Base-by-base conservation (phyloP, 37 sponge, comb jelly and placozoan genomes). In the Theonella swinhoei region DNA sequence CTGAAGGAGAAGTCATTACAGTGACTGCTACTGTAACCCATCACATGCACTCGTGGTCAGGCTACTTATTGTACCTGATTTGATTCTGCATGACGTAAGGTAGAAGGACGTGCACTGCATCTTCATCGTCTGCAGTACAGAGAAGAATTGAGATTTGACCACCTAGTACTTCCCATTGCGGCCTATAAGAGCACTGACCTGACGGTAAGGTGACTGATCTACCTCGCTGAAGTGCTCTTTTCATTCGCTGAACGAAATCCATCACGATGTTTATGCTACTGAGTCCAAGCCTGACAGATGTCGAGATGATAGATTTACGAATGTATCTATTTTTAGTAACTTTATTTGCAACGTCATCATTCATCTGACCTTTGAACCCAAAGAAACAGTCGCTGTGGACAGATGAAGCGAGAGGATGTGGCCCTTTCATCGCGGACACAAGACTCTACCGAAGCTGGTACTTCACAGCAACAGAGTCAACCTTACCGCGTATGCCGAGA, bases 81-180 rank as follows among this genome's bases (percentile, higher is more conserved):
- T 94, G 95, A 64, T 94, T 91, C 75, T 94, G 95, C 77, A 94
- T 88, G 68, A 87, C 88, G 36, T 87, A 85, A 0, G 91, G 91
- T 61, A 94, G 76, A 24, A 94, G 79, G 29, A 94, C 92, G 39
- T 82, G 80, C 1, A 76, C 81, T 26, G 95, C 95, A 20, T 86
- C 89, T n/a, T 84, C 69, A 32, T 80, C 58, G 39, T 94, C 95
- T 94, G 70, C 25, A 83, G 20, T 26, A 31, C 24, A 30, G 29
- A 4, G 4, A 64, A 29, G 39, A 34, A 14, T 14, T 47, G 54
- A 7, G 14, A 17, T 47, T 7, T 7, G 14, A 47, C 11, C 54
- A 17, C 14, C 54, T 47, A 47, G 54, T 14, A 14, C 14, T 17
- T n/a, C n/a, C n/a, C n/a, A n/a, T n/a, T n/a, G n/a, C n/a, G 25